Base-by-base conservation (phyloP, 2,113 vertebrate species). In the Ptilorrhoa leucosticta region DNA sequence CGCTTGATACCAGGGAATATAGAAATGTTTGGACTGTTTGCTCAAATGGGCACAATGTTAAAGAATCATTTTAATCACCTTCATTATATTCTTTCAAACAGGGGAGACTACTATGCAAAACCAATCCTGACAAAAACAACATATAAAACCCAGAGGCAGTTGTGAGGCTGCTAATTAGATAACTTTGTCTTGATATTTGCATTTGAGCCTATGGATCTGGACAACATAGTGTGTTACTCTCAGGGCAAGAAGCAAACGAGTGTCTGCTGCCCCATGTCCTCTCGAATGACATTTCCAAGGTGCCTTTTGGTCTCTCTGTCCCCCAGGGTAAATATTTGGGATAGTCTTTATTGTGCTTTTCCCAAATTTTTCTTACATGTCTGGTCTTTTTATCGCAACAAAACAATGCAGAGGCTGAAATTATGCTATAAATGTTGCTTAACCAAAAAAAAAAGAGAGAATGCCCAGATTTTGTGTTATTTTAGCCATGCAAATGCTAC, bases 51-150 rank as follows among this genome's bases (percentile, higher is more conserved):
- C 82, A 73, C 64, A 60, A 89, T 45, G 50, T 89, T 92, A 96
- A 93, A 95, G 84, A 94, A 95, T 97, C 81, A 76, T 88, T 96
- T 94, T 96, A 94, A 75, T 93, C 94, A 88, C 81, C 81, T 83
- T 92, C 75, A 86, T 87, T 95, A 89, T 58, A 86, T 39, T 85
- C 44, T 89, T 95, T 95, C 80, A 93, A 90, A 81, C 47, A 89
- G 56, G n/a, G 44, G 79, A 90, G 60, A 83, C 63, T 71, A 76
- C 84, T 53, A 22, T n/a, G 69, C 68, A 83, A 97, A 79, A 58
- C 53, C 51, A 89, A 75, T 15, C 19, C 51, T 80, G 77, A 89
- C 39, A 72, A 81, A 94, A 83, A 33, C 60, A 85, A 45, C 61
- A 35, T 31, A 39, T 23, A 69, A 91, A 94, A 53, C 76, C 85